These are phyloP conservation scores for Icerya purchasi DNA, from an alignment of 2,888 invertebrate species.

Conservation along the genomic window DNA sequence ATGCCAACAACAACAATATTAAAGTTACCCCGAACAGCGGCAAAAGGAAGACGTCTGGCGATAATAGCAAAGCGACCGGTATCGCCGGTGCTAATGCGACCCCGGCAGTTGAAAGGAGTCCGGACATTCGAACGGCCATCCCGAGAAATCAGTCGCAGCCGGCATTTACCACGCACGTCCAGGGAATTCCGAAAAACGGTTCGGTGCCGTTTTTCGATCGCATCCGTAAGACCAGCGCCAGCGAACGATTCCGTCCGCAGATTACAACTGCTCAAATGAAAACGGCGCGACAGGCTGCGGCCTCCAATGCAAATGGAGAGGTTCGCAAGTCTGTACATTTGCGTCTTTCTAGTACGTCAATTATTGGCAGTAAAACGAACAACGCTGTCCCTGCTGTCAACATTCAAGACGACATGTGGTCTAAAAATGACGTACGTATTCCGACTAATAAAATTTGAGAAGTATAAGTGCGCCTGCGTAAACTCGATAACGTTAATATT, in stretches of 20 bases:
- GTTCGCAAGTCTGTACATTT: conserved; percentile 37
- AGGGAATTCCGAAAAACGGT: conserved; percentile 62
- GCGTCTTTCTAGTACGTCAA: conserved; percentile 34
- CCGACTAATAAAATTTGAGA: too few species aligned
- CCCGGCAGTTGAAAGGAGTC: conserved; percentile 20
- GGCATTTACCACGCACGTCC: conserved; percentile 51
- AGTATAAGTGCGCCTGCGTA: too few species aligned
- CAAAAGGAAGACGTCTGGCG: conserved; percentile 6
- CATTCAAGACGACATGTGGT: conserved; percentile 25
- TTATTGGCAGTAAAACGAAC: conserved; percentile 35
- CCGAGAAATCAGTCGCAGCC: conserved; percentile 73
- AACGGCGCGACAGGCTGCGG: conserved; percentile 42
- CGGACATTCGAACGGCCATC: conserved; percentile 25
- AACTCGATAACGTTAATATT: too few species aligned
- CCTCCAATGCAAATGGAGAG: conserved; percentile 43
- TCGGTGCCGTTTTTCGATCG: conserved; percentile 77
- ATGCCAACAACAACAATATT: conserved; percentile 26
- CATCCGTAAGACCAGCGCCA: conserved; percentile 60
- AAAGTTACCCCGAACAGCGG: conserved; percentile 23
- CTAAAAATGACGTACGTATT: conserved; percentile 17
- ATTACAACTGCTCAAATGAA: conserved; percentile 51
- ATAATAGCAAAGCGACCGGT: not conserved
- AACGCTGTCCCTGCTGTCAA: conserved; percentile 20
- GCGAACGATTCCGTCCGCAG: conserved; percentile 65
- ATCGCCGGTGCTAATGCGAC: conserved; percentile 19